These are phyloP conservation scores for Drosophila greeni DNA, from an alignment of 2,888 invertebrate species.

Conservation along the genomic window DNA sequence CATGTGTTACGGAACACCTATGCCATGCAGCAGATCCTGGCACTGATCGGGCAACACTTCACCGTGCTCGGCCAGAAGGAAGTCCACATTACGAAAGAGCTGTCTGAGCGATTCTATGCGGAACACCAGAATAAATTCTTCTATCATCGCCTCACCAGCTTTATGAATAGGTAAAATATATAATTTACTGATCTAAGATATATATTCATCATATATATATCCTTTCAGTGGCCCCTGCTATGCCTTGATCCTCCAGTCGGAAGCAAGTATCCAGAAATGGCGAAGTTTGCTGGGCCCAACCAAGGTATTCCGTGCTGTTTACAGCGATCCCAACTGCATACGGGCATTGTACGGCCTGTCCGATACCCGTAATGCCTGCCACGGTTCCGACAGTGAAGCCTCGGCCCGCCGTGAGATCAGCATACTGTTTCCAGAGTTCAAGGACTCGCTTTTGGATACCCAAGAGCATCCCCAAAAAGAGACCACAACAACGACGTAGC, in stretches of 20 bases:
- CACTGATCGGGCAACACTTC: constrained; percentile 85
- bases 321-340: constrained; percentile 87
- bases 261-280: constrained; percentile 89
- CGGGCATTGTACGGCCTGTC: constrained; percentile 92
- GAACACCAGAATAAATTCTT: constrained; percentile 92
- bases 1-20: constrained; percentile 89
- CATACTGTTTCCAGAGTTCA: constrained; percentile 91
- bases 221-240: constrained; percentile 88
- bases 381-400: constrained; percentile 90
- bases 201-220: neutral
- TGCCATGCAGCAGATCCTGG: constrained; percentile 84
- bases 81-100: constrained; percentile 81
- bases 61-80: constrained; percentile 85
- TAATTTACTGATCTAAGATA: neutral
- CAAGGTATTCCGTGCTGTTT: constrained; percentile 89
- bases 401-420: constrained; percentile 88
- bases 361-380: constrained; percentile 95
- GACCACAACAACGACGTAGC: constrained; percentile 4
- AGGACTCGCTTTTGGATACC: neutral
- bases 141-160: constrained; percentile 88
- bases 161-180: constrained; percentile 85
- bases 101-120: constrained; percentile 87
- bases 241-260: constrained; percentile 87
- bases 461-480: neutral
- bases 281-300: constrained; percentile 93